phyloP scores from a whole-genome alignment of 2,888 invertebrate species.

The Papilio protenor region DNA sequence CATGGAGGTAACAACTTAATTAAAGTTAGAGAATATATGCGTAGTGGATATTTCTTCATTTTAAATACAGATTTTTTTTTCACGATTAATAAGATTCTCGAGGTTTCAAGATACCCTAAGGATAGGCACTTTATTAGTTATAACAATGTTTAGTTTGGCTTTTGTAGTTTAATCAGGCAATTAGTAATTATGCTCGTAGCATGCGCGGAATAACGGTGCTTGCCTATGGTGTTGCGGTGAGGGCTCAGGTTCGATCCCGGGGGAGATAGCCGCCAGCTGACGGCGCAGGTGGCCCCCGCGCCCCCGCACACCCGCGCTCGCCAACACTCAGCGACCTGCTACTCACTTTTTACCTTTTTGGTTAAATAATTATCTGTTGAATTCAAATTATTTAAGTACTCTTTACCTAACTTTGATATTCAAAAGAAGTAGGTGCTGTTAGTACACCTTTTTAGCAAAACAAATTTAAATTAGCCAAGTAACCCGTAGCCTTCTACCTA shows the following conservation, averaged over 20 bases:
- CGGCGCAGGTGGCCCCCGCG: constrained; percentile 69
- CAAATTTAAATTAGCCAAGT: constrained; percentile 13
- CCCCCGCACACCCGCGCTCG: constrained; percentile 42
- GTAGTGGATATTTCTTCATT: neutral
- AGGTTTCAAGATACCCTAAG: neutral
- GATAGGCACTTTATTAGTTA: neutral
- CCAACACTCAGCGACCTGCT: constrained; percentile 48
- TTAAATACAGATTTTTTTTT: neutral
- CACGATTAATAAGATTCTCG: neutral
- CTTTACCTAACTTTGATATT: neutral
- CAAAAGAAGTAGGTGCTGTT: neutral
- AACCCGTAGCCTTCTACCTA: constrained; percentile 46
- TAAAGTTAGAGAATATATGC: neutral
- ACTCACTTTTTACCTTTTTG: constrained; percentile 26
- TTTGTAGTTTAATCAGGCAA: neutral
- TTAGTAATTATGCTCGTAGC: constrained; percentile 37
- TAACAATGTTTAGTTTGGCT: neutral
- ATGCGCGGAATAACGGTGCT: constrained; percentile 48
- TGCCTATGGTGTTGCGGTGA: constrained; percentile 54
- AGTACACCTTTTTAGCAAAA: neutral
- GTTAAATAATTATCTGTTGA: constrained; percentile 1
- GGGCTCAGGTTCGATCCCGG: constrained; percentile 64
- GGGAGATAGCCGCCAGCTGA: constrained; percentile 72
- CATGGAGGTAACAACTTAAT: neutral
- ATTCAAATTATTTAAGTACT: neutral